Base-by-base conservation (phyloP, 2,888 invertebrate genomes). In the Sinotaia quadrata region DNA sequence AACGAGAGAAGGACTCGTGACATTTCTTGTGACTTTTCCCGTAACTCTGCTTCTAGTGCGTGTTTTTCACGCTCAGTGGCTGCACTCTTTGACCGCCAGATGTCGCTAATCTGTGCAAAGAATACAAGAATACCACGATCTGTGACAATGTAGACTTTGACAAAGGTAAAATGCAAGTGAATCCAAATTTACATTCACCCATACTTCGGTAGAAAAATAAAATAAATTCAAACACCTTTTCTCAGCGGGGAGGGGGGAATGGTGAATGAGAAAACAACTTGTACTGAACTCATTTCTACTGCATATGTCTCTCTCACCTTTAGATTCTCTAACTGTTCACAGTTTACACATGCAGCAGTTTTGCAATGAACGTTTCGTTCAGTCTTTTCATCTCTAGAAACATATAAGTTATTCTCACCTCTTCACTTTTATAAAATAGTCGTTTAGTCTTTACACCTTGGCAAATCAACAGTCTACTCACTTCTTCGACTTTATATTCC, bases 401-500 rank as follows among this genome's bases (percentile, higher is more conserved):
- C n/a, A n/a, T n/a, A n/a, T n/a, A n/a, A n/a, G n/a, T n/a, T n/a
- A n/a, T n/a, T n/a, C n/a, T n/a, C n/a, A n/a, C n/a, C n/a, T n/a
- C n/a, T n/a, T n/a, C n/a, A n/a, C n/a, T n/a, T n/a, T n/a, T n/a
- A n/a, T n/a, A n/a, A n/a, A n/a, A n/a, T n/a, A n/a, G n/a, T n/a
- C n/a, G n/a, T n/a, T n/a, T n/a, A n/a, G n/a, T n/a, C n/a, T n/a
- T n/a, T n/a, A n/a, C n/a, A n/a, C 15, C 47, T 3, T 47, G 47
- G 12, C 24, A 18, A 12, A 47, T n/a, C 7, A 27, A 21, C 12
- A 51, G 27, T 10, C 44, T 51, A n/a, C 75, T 58, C 65, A 83
- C 85, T 79, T 84, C 84, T 47, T 84, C 81, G 33, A 85, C 74
- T 72, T 83, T 80, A 36, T 77, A 76, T 60, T 84, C 80, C 15